Conservation (phyloP, 2,888 invertebrate genomes). For the Drosophila neonasuta region DNA sequence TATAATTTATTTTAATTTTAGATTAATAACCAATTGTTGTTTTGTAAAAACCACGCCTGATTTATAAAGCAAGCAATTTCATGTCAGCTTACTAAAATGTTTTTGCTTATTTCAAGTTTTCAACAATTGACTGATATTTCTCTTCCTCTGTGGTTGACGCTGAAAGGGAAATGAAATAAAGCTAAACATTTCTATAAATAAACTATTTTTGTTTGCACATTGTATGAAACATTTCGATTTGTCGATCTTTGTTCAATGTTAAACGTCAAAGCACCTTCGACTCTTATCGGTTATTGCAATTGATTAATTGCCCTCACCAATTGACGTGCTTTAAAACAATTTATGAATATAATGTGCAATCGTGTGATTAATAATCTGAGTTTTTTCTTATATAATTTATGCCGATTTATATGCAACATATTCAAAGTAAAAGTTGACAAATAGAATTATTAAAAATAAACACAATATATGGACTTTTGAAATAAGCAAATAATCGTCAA, state of each 20-base stretch:
- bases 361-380: neutral
- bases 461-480: neutral
- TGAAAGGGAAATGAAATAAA: neutral
- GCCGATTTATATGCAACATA: neutral
- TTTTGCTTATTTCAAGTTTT: too few species aligned
- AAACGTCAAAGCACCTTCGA: conserved; percentile 30
- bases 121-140: too few species aligned
- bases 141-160: neutral
- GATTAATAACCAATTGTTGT: too few species aligned
- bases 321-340: conserved; percentile 13
- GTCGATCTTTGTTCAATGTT: conserved; percentile 11
- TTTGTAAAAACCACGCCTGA: too few species aligned
- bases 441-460: neutral
- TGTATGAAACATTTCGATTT: neutral
- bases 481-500: neutral
- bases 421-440: neutral
- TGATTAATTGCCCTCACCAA: conserved; percentile 36
- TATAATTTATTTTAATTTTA: too few species aligned
- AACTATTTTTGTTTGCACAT: neutral
- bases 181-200: neutral
- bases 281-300: conserved; percentile 24
- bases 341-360: conserved; percentile 2
- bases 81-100: too few species aligned
- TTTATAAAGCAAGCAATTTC: too few species aligned
- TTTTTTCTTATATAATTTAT: neutral